phyloP scores from a whole-genome alignment of 1,140 invertebrate genomes.

The Diprion similis region DNA sequence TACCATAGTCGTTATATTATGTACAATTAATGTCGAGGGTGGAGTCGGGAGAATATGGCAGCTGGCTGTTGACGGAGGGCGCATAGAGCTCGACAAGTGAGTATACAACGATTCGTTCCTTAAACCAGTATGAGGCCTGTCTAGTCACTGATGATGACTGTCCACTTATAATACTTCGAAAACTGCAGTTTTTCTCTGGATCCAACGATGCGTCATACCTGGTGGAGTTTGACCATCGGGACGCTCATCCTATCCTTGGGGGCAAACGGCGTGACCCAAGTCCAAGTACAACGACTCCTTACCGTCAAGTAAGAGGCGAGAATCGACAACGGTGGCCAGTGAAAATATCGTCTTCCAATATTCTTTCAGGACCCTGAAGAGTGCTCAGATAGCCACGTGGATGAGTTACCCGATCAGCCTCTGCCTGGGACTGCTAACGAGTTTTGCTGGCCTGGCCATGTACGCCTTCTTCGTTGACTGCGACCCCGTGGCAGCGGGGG shows the following conservation, averaged over 20 bases:
- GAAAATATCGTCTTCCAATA: slow-evolving; percentile 43
- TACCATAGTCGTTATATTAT: slow-evolving; percentile 75
- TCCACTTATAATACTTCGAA: not conserved
- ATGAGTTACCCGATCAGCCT: slow-evolving; percentile 70
- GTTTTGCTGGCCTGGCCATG: slow-evolving; percentile 76
- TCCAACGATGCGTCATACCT: slow-evolving; percentile 73
- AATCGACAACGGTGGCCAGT: slow-evolving; percentile 69
- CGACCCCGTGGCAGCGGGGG: slow-evolving; percentile 68
- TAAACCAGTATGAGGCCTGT: not conserved
- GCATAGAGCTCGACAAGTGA: slow-evolving; percentile 73
- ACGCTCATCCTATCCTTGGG: slow-evolving; percentile 76
- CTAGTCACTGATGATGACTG: no score
- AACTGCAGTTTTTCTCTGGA: slow-evolving; percentile 64
- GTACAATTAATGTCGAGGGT: slow-evolving; percentile 65
- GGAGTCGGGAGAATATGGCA: slow-evolving; percentile 69
- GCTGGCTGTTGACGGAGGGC: slow-evolving; percentile 65
- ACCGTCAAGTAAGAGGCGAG: not conserved
- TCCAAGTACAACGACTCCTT: slow-evolving; percentile 19
- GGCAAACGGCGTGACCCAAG: slow-evolving; percentile 82
- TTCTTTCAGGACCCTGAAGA: slow-evolving; percentile 70
- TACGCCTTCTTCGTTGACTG: slow-evolving; percentile 74
- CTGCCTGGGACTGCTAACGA: slow-evolving; percentile 68
- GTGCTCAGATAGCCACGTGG: slow-evolving; percentile 69
- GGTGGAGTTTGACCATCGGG: slow-evolving; percentile 75
- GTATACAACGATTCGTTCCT: slow-evolving; percentile 25